Percentiles rank a stretch among this genome's conserved stretches.
Conservation (phyloP, 2,797 vertebrate genomes). For the Macropus fuliginosus region DNA sequence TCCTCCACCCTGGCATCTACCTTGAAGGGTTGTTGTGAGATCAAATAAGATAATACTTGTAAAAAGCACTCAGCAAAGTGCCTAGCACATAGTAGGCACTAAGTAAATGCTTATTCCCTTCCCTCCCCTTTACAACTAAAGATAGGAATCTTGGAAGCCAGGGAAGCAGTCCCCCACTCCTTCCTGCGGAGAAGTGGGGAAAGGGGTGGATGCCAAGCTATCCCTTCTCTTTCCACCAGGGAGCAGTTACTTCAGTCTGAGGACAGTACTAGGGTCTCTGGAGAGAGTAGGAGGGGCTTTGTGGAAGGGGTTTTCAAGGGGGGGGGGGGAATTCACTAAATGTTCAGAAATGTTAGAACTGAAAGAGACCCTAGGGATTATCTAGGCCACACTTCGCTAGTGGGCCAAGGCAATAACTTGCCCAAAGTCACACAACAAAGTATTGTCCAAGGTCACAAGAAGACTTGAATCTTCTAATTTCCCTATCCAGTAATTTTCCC, state of each 20-base stretch:
- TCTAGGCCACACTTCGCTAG: background rate
- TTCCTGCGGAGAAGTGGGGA: background rate
- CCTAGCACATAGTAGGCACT: background rate
- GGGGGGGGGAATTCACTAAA: background rate
- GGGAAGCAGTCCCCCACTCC: background rate
- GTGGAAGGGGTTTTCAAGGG: background rate
- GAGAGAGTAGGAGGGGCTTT: slow-evolving; percentile 17
- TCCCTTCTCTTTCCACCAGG: slow-evolving; percentile 24
- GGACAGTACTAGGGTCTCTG: slow-evolving; percentile 39
- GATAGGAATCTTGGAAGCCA: background rate
- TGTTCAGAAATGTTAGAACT: background rate
- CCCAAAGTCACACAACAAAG: background rate
- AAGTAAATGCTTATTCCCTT: background rate
- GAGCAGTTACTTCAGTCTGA: slow-evolving; percentile 29
- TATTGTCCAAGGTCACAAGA: background rate
- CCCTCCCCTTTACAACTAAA: background rate
- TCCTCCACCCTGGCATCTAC: background rate
- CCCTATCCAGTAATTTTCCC: background rate
- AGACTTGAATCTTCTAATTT: background rate
- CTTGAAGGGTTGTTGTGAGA: background rate
- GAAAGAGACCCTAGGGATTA: background rate
- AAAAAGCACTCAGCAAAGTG: background rate
- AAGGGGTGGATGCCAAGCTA: background rate
- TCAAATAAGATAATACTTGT: background rate
- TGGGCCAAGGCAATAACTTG: background rate